Conservation (phyloP, 2,888 invertebrate genomes). For the Platycheirus rosarum region DNA sequence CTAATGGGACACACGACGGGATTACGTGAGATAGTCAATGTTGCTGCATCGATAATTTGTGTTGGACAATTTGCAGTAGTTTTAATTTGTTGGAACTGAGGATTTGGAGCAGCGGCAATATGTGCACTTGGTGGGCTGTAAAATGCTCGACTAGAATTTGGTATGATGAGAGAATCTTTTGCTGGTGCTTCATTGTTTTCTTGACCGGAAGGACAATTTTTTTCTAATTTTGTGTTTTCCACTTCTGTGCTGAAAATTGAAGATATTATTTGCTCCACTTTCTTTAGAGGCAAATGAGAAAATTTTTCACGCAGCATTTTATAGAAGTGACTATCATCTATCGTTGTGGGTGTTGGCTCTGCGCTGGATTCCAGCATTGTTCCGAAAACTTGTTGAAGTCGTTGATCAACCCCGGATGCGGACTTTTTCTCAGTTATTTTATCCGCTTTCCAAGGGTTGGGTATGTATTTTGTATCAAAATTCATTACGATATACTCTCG, state of each 20-base stretch:
- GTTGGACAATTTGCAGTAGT: not conserved
- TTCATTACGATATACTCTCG: not conserved
- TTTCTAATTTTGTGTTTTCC: not conserved
- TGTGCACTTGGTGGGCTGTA: slow-evolving; percentile 8
- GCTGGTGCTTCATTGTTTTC: not conserved
- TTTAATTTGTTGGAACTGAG: slow-evolving; percentile 21
- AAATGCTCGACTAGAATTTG: slow-evolving; percentile 20
- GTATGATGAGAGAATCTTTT: not conserved
- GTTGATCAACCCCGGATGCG: not conserved
- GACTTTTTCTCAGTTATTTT: not conserved
- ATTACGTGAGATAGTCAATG: slow-evolving; percentile 75
- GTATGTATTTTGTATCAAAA: not conserved
- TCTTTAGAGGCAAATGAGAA: not conserved
- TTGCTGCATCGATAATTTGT: slow-evolving; percentile 11
- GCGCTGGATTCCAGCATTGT: not conserved
- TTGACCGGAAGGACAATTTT: not conserved
- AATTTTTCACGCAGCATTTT: slow-evolving; percentile 6
- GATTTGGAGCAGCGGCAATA: not conserved
- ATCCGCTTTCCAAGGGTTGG: not conserved
- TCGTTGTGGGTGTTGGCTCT: not conserved
- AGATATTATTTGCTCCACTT: not conserved
- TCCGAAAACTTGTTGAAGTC: not conserved
- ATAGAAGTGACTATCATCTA: not conserved
- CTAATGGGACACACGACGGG: slow-evolving; percentile 78
- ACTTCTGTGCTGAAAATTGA: slow-evolving; percentile 12